Evolutionary conservation across 1,140 invertebrate genomes (phyloP).

Genomic region (Periplaneta americana): DNA sequence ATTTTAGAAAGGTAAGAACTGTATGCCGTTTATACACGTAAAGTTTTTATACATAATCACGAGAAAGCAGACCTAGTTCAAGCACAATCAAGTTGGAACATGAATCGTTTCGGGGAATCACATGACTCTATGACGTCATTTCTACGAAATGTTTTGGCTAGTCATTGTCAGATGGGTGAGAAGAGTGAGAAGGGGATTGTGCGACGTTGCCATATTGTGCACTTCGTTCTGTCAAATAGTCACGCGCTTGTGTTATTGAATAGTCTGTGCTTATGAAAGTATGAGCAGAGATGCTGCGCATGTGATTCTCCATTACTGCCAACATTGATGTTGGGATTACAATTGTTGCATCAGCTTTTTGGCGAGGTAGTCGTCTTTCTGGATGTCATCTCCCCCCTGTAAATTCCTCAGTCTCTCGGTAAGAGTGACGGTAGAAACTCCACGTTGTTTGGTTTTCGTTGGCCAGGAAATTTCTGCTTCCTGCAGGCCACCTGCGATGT

Average conservation of each 20-base stretch:
- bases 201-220: not conserved
- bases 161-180: not conserved
- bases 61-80: too few relatives aligned
- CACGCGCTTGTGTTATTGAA: not conserved
- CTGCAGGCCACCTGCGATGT: too few relatives aligned
- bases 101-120: not conserved
- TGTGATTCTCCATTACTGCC: not conserved
- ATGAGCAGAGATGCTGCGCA: not conserved
- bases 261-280: not conserved
- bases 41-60: too few relatives aligned
- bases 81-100: not conserved
- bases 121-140: not conserved
- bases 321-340: not conserved
- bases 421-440: not conserved
- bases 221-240: not conserved
- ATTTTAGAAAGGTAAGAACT: too few relatives aligned
- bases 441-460: not conserved
- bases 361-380: not conserved
- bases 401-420: not conserved
- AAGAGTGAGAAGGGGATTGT: not conserved
- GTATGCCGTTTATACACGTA: too few relatives aligned
- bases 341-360: not conserved
- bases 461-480: too few relatives aligned
- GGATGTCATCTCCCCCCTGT: too few relatives aligned
- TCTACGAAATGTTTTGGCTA: not conserved